Base-by-base conservation (phyloP, 2,888 invertebrate genomes). In the Parnassius glacialis region DNA sequence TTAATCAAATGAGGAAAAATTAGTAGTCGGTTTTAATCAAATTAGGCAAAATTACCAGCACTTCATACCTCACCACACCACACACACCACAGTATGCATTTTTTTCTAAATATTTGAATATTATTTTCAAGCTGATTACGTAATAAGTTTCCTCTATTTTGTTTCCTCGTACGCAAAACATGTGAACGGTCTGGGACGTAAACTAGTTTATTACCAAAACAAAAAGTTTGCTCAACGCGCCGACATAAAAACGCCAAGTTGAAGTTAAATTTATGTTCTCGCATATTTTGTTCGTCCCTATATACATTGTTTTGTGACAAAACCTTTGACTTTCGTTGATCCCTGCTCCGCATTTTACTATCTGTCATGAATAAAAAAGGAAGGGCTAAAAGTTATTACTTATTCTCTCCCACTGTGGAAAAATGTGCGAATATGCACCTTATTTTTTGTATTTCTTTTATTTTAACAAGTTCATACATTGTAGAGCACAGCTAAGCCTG, bases 211-310 rank as follows among this genome's bases (percentile, higher is more conserved):
- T 61, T 61, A 45, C 61, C 56, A 57, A 57, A 56, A 57, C 61
- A 61, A 51, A 61, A 57, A 57, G n/a, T 61, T 57, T 47, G 16
- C 52, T 52, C 56, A 20, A 42, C 57, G 43, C 47, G 52, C 57
- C 61, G 51, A 61, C 56, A 57, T 61, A 61, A 61, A 61, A 57
- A 57, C 61, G 61, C 52, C 61, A 57, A 61, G 52, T 57, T 61
- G 44, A 57, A 56, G 61, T 57, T 47, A 52, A 57, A 61, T 61
- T 61, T 61, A 61, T 61, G 61, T 52, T 41, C 61, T 57, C 57
- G 61, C 57, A 57, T 61, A 61, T 61, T 61, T 61, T 61, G 56
- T 57, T 52, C 52, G 57, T 50, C 7, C 43, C 59, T 42, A 42
- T 54, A 58, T 56, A 56, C 56, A 52, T 52, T 61, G 52, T 61